Conservation (phyloP, 1,140 invertebrate species). For the Theocolax elegans region DNA sequence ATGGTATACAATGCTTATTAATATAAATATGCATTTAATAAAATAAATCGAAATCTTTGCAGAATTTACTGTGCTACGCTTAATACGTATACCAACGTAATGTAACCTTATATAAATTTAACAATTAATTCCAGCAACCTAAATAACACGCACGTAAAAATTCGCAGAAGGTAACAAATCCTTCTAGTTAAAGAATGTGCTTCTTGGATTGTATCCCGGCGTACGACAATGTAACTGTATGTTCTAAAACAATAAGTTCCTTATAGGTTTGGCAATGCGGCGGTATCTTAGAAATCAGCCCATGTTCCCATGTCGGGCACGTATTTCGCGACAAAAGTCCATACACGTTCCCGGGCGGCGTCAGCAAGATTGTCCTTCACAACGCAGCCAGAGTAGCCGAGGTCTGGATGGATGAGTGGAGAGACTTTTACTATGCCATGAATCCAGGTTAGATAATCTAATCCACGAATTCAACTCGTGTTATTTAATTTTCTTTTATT, state of each 20-base stretch:
- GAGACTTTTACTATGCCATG: conserved; percentile 98
- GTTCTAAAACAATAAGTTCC: conserved; percentile 54
- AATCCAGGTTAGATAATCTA: conserved; percentile 89
- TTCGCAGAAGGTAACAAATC: too few species aligned
- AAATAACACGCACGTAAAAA: conserved; percentile 5
- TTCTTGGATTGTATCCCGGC: too few species aligned
- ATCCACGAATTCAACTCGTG: conserved; percentile 6
- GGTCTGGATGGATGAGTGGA: conserved; percentile 99
- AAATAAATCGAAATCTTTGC: too few species aligned
- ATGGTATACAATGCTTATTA: too few species aligned
- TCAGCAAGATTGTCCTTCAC: conserved; percentile 96
- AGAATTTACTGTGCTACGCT: too few species aligned
- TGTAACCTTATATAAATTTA: too few species aligned
- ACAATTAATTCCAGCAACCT: background rate
- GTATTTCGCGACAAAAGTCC: conserved; percentile 99
- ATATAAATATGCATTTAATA: too few species aligned
- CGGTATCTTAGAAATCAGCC: conserved; percentile 93
- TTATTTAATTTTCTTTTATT: conserved; percentile 1
- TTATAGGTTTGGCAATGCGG: conserved; percentile 97
- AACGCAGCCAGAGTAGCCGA: conserved; percentile 96
- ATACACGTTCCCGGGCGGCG: conserved; percentile 99
- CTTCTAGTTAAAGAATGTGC: too few species aligned
- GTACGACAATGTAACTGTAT: too few species aligned
- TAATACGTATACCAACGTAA: too few species aligned
- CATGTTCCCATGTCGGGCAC: conserved; percentile 96